phyloP scores from a whole-genome alignment of 1,140 invertebrate genomes.

The Ceratoteleas bidentatus region DNA sequence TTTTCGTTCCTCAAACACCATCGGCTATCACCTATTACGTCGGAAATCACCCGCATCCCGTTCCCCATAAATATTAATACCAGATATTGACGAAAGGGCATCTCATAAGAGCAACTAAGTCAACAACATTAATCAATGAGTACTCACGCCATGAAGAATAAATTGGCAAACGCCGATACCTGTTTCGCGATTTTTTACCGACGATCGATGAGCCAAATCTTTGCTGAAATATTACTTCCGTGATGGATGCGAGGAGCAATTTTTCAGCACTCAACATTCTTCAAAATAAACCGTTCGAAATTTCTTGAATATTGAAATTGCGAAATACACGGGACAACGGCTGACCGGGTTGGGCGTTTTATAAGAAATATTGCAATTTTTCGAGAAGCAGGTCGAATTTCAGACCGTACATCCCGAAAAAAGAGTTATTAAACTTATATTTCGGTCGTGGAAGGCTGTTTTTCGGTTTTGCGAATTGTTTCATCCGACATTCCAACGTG shows the following conservation, averaged over 20 bases:
- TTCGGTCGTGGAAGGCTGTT: too few species aligned
- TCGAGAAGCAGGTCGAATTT: too few species aligned
- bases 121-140: slow-evolving; percentile 57
- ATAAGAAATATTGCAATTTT: too few species aligned
- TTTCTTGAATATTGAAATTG: slow-evolving; percentile 7
- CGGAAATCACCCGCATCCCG: slow-evolving; percentile 43
- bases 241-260: slow-evolving; percentile 21
- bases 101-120: slow-evolving; percentile 53
- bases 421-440: too few species aligned
- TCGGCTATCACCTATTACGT: slow-evolving; percentile 26
- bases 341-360: too few species aligned
- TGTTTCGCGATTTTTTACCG: slow-evolving; percentile 41
- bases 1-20: slow-evolving; percentile 30
- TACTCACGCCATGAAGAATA: slow-evolving; percentile 30
- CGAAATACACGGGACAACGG: neutral
- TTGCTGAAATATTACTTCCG: slow-evolving; percentile 34
- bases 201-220: slow-evolving; percentile 40
- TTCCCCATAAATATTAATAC: slow-evolving; percentile 47
- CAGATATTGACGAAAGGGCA: slow-evolving; percentile 52
- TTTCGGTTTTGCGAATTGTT: too few species aligned
- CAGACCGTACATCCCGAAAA: too few species aligned
- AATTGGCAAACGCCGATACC: slow-evolving; percentile 35
- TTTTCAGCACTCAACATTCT: slow-evolving; percentile 16
- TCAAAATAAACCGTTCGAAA: slow-evolving; percentile 9
- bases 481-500: too few species aligned